Conservation (phyloP, 1,140 invertebrate species). For the Formica exsecta region DNA sequence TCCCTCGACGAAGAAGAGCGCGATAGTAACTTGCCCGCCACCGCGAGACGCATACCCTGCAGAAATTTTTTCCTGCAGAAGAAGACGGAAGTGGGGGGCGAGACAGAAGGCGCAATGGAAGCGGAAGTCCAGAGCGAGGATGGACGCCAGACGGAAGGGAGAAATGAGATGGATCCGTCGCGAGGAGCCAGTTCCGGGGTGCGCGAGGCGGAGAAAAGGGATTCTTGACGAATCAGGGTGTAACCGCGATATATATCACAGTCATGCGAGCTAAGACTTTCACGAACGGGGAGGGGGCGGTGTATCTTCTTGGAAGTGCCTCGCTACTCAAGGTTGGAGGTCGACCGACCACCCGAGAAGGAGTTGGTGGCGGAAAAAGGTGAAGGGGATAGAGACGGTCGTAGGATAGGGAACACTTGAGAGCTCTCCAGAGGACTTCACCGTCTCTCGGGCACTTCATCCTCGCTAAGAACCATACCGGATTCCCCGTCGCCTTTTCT, state of each 20-base stretch:
- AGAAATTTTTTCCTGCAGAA: constrained; percentile 24
- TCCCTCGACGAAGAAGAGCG: background rate
- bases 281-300: constrained; percentile 4
- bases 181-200: background rate
- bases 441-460: constrained; percentile 78
- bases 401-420: constrained; percentile 68
- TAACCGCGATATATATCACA: constrained; percentile 66
- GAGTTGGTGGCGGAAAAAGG: constrained; percentile 42
- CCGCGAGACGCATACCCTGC: constrained; percentile 1
- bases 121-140: constrained; percentile 26
- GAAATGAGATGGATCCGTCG: background rate
- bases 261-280: constrained; percentile 47
- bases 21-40: constrained; percentile 11
- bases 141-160: background rate
- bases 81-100: constrained; percentile 22
- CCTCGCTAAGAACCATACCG: constrained; percentile 80
- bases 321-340: constrained; percentile 62
- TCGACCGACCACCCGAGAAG: background rate
- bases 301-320: constrained; percentile 36
- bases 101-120: constrained; percentile 24
- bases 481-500: constrained; percentile 78
- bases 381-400: constrained; percentile 41
- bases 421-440: constrained; percentile 82
- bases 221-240: constrained; percentile 70
- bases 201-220: background rate